Evolutionary conservation across 2,888 invertebrate genomes (phyloP), one percentile per base, ranked within the genome.

Genomic region (Brachyptera putata): DNA sequence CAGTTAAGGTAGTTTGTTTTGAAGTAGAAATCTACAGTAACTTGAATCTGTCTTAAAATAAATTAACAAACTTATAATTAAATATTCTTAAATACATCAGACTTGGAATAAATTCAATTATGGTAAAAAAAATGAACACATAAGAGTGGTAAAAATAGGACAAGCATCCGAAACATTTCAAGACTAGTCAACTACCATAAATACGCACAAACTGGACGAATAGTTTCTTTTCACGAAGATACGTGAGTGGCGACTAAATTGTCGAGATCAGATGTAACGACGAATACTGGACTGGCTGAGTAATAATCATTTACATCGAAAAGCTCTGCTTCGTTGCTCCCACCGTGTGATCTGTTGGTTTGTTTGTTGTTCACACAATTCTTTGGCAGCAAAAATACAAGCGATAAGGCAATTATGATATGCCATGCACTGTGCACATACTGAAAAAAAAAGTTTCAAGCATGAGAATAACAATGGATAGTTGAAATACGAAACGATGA

Each of bases 401-500:
- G 72, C 9, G 79, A 80, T 41, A 79, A 66, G 2, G 82, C 80
- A 70, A 83, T 81, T 50, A 78, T 74, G 39, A 79, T 77, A 67
- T 83, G 82, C 83, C 84, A 84, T 18, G 75, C 74, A 68, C 82
- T 82, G 71, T 83, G 83, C 16, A 80, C 76, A 66, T 79, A 82
- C 73, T 80, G 75, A 65, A 68, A 71, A 63, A 18, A n/a, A 39
- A 49, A 53, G n/a, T n/a, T n/a, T n/a, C n/a, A n/a, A n/a, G n/a
- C n/a, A n/a, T n/a, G n/a, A n/a, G n/a, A n/a, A n/a, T 26, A 18
- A 25, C 3, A 18, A 21, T 3, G 37, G 11, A 4, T 7, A 21
- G 3, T 46, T 46, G 4, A 46, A 22, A 46, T 22, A 22, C 14
- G 13, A 46, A 46, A 46, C n/a, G n/a, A n/a, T n/a, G n/a, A n/a